phyloP scores from a whole-genome alignment of 2,888 invertebrate genomes.

The Trachelus iudaicus region DNA sequence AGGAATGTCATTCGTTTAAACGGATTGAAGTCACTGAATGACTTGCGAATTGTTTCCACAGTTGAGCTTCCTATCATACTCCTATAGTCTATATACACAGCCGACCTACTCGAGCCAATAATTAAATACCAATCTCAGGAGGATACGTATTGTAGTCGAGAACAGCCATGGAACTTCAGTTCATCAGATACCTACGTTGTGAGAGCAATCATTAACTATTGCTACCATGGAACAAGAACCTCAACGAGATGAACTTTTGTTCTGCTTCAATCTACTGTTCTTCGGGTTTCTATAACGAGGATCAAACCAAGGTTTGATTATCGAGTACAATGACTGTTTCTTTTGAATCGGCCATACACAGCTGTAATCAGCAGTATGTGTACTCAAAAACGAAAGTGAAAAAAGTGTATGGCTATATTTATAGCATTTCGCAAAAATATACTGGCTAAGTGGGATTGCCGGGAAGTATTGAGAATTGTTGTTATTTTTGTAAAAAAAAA shows the following conservation, averaged over 20 bases:
- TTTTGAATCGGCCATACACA: background rate
- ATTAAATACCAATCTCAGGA: conserved; percentile 4
- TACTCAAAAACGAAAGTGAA: background rate
- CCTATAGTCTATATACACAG: background rate
- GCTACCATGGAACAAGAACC: conserved; percentile 19
- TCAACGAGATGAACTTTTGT: conserved; percentile 34
- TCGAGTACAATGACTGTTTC: background rate
- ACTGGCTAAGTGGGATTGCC: background rate
- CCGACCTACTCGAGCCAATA: background rate
- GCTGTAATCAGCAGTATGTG: background rate
- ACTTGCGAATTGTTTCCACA: background rate
- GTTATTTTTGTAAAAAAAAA: background rate
- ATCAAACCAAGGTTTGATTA: background rate
- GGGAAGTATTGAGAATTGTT: background rate
- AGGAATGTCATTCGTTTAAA: background rate
- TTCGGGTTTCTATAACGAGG: conserved; percentile 17
- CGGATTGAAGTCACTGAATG: background rate
- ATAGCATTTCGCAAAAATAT: background rate
- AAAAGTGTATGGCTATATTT: background rate
- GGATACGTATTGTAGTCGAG: background rate
- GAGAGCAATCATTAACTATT: background rate
- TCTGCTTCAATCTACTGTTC: conserved; percentile 18
- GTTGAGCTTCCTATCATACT: background rate
- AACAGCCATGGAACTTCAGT: background rate
- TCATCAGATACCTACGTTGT: background rate